phyloP scores from a whole-genome alignment of 1,140 invertebrate genomes.

The Delia radicum region DNA sequence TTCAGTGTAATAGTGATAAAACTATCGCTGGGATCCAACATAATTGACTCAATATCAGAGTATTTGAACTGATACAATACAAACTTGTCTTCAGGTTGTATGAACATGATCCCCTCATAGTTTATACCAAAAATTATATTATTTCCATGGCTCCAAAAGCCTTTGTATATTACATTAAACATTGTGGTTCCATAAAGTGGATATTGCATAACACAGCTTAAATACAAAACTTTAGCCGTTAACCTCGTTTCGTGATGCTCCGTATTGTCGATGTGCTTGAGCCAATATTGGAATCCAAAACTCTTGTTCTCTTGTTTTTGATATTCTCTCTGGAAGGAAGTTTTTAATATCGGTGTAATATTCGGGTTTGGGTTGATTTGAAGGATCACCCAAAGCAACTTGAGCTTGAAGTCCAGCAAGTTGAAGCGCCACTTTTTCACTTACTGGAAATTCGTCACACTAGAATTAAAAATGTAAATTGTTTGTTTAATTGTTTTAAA shows the following conservation, averaged over 20 bases:
- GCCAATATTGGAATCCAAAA: constrained; percentile 86
- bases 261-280: constrained; percentile 87
- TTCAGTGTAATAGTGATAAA: constrained; percentile 82
- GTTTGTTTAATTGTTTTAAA: too few species aligned
- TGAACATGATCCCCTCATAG: constrained; percentile 83
- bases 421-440: constrained; percentile 91
- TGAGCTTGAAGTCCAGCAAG: constrained; percentile 91
- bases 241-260: constrained; percentile 85
- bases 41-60: constrained; percentile 84
- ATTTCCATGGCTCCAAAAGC: constrained; percentile 84
- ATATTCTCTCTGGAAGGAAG: constrained; percentile 78
- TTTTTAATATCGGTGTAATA: constrained; percentile 79
- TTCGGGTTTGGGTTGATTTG: constrained; percentile 61
- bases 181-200: constrained; percentile 92
- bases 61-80: constrained; percentile 87
- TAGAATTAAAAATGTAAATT: constrained; percentile 59
- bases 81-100: constrained; percentile 87
- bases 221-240: constrained; percentile 89
- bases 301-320: constrained; percentile 69
- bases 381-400: constrained; percentile 85
- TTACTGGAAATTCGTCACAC: constrained; percentile 93
- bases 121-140: constrained; percentile 76
- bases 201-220: constrained; percentile 97
- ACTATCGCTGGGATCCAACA: constrained; percentile 87
- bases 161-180: constrained; percentile 88